phyloP scores from a whole-genome alignment of 2,797 vertebrate genomes.

The Channallabes apus region DNA sequence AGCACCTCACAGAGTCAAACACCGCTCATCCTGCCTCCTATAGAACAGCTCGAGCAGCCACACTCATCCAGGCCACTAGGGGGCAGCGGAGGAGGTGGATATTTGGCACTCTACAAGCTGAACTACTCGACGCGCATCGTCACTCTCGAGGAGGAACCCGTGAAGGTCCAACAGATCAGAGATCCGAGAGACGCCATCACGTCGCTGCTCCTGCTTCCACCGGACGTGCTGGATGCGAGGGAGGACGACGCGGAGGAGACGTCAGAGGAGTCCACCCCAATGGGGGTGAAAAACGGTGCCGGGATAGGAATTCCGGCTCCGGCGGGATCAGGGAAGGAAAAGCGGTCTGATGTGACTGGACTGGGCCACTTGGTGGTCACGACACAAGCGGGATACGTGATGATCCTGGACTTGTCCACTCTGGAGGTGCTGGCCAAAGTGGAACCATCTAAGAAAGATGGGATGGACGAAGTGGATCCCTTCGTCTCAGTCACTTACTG shows the following conservation, averaged over 20 bases:
- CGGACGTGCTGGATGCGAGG: slow-evolving; percentile 91
- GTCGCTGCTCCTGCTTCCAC: slow-evolving; percentile 93
- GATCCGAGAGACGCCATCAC: slow-evolving; percentile 94
- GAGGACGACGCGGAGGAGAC: slow-evolving; percentile 95
- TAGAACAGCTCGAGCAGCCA: slow-evolving; percentile 65
- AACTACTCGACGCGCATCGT: slow-evolving; percentile 97
- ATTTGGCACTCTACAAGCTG: slow-evolving; percentile 94
- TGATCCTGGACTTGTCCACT: slow-evolving; percentile 95
- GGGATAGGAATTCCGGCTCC: slow-evolving; percentile 31
- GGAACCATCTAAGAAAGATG: slow-evolving; percentile 93
- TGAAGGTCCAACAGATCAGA: slow-evolving; percentile 96
- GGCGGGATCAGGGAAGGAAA: slow-evolving; percentile 44
- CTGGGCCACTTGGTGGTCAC: slow-evolving; percentile 89
- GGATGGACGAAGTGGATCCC: slow-evolving; percentile 86
- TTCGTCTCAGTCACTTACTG: slow-evolving; percentile 99
- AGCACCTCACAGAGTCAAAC: slow-evolving; percentile 81
- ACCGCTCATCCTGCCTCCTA: slow-evolving; percentile 76
- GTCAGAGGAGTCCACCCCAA: slow-evolving; percentile 79
- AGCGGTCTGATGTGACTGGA: slow-evolving; percentile 60
- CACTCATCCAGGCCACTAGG: slow-evolving; percentile 69
- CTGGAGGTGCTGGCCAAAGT: slow-evolving; percentile 97
- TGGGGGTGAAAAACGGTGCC: slow-evolving; percentile 77
- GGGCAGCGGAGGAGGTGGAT: slow-evolving; percentile 86
- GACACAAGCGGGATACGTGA: slow-evolving; percentile 93
- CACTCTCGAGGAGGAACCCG: slow-evolving; percentile 93